These are phyloP conservation scores for Pyrrhura leucotis DNA, from an alignment of 2,797 vertebrate species.

Conservation along the genomic window DNA sequence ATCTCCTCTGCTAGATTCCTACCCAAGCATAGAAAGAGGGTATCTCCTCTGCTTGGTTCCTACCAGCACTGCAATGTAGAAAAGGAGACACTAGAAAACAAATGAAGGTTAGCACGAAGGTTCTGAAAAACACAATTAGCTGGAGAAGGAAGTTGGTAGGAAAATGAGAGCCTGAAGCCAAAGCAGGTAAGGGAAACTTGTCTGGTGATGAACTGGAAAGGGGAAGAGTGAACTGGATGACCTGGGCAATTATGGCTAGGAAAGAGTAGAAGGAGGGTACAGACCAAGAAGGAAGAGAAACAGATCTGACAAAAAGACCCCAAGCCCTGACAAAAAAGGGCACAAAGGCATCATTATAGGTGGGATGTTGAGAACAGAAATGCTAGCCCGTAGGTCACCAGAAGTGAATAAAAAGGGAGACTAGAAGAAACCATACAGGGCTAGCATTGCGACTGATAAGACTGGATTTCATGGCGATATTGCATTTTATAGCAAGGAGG, in stretches of 20 bases:
- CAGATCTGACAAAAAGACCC: not conserved
- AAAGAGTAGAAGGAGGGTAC: not conserved
- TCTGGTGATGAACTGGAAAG: not conserved
- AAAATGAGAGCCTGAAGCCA: not conserved
- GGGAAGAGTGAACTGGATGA: not conserved
- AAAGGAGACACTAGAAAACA: not conserved
- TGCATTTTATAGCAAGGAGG: not conserved
- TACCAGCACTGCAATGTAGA: not conserved
- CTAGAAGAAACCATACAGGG: not conserved
- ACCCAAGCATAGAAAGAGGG: accelerated
- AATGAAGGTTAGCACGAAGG: not conserved
- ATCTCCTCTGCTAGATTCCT: not conserved
- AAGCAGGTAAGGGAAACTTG: not conserved
- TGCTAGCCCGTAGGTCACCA: not conserved
- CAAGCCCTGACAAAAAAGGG: not conserved
- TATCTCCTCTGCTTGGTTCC: not conserved
- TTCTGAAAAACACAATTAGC: not conserved
- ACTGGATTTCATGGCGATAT: not conserved
- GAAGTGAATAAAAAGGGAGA: not conserved
- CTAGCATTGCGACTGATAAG: not conserved
- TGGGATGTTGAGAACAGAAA: not conserved
- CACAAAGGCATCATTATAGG: not conserved
- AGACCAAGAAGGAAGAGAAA: not conserved
- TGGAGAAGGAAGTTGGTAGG: not conserved
- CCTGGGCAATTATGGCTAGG: not conserved